Conservation (phyloP, 2,113 vertebrate species). For the Oceanodroma tethys region DNA sequence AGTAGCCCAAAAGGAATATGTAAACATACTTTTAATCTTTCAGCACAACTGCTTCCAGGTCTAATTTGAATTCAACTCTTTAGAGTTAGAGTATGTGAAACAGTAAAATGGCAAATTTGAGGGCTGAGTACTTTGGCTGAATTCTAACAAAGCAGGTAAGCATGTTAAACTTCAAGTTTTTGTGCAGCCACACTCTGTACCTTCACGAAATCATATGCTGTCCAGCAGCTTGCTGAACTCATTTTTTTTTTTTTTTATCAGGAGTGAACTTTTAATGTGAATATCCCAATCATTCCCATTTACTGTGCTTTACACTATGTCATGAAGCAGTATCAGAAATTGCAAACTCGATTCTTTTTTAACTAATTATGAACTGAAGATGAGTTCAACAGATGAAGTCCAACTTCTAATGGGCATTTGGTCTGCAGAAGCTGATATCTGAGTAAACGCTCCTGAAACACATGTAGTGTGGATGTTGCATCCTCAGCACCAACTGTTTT, state of each 20-base stretch:
- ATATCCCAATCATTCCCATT: background rate
- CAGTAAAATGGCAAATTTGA: background rate
- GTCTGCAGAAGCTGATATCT: background rate
- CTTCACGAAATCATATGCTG: background rate
- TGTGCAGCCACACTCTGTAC: background rate
- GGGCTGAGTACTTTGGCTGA: background rate
- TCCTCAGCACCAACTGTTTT: background rate
- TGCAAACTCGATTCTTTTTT: background rate
- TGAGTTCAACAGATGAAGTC: background rate
- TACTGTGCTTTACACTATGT: background rate
- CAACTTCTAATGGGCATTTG: background rate
- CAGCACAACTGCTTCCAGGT: background rate
- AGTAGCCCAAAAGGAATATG: background rate
- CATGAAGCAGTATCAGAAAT: background rate
- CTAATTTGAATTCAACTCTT: background rate
- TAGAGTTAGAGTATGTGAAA: background rate
- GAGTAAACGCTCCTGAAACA: background rate
- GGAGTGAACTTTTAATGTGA: background rate
- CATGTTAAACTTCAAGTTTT: background rate
- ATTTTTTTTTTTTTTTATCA: background rate
- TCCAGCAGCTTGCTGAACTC: background rate
- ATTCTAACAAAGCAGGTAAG: background rate
- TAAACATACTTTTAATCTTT: background rate
- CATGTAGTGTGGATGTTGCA: rapidly evolving
- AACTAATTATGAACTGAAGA: background rate